Conservation (phyloP, 2,113 vertebrate genomes). For the Cricetomys ansorgei region DNA sequence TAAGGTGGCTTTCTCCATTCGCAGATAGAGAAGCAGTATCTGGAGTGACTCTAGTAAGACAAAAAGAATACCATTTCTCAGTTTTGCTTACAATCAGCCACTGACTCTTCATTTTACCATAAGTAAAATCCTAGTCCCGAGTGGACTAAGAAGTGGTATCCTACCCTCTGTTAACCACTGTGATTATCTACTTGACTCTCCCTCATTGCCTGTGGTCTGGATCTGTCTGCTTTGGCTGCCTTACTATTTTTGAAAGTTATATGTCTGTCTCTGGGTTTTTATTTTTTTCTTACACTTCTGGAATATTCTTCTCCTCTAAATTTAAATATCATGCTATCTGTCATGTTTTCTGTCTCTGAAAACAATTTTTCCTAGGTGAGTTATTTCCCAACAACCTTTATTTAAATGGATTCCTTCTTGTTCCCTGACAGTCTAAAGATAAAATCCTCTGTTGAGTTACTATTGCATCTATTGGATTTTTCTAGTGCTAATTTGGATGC, state of each 20-base stretch:
- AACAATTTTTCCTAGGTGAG: background rate
- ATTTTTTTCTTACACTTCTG: background rate
- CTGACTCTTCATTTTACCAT: background rate
- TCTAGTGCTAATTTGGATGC: background rate
- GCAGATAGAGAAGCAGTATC: background rate
- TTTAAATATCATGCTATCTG: background rate
- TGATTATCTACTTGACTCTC: background rate
- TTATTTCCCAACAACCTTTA: background rate
- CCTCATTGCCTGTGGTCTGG: background rate
- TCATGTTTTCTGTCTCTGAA: background rate
- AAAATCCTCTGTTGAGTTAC: background rate
- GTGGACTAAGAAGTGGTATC: background rate
- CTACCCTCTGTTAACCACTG: background rate
- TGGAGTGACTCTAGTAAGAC: background rate
- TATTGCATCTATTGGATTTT: background rate
- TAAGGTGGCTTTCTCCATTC: background rate
- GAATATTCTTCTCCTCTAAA: background rate
- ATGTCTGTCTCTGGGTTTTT: background rate
- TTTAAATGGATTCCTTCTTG: background rate
- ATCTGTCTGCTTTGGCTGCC: background rate
- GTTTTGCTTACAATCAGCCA: background rate
- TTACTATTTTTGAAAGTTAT: background rate
- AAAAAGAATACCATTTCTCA: background rate
- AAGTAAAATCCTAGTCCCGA: background rate
- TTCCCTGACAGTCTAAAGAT: background rate